These are phyloP conservation scores for Reinhardtius hippoglossoides DNA, from an alignment of 2,113 vertebrate genomes.

Conservation along the genomic window DNA sequence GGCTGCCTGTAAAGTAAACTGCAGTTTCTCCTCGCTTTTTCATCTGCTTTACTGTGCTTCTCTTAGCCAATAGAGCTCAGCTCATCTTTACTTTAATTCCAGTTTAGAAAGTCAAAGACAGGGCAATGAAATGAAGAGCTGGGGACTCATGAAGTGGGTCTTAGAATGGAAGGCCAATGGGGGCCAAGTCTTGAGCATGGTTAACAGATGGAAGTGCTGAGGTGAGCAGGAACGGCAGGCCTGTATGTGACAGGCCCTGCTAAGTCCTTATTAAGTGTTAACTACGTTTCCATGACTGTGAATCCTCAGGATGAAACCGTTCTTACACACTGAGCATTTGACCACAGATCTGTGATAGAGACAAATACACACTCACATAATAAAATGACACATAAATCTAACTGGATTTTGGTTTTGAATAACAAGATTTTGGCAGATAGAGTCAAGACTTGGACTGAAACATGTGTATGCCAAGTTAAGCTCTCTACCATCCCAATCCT, in stretches of 20 bases:
- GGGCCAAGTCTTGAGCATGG: conserved; percentile 7
- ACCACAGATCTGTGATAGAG: neutral
- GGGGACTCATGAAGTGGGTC: conserved; percentile 1
- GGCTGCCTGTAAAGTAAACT: neutral
- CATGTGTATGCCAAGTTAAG: conserved; percentile 42
- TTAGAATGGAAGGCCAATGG: conserved; percentile 13
- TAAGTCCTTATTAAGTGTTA: conserved; percentile 48
- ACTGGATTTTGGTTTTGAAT: conserved; percentile 16
- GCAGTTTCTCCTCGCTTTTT: neutral
- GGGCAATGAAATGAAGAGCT: conserved; percentile 9
- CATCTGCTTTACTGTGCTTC: conserved; percentile 5
- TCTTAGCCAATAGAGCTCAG: neutral
- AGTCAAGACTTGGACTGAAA: conserved; percentile 2
- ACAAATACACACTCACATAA: neutral
- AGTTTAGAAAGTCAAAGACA: conserved; percentile 4
- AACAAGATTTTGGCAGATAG: conserved; percentile 1
- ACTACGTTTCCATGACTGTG: conserved; percentile 24
- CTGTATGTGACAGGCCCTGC: conserved; percentile 25
- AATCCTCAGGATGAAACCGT: conserved; percentile 16
- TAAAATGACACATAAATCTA: conserved; percentile 13
- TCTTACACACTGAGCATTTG: conserved; percentile 5
- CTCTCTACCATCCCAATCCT: conserved; percentile 37
- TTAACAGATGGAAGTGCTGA: conserved; percentile 52
- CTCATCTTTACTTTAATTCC: conserved; percentile 25
- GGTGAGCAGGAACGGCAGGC: conserved; percentile 24